Evolutionary conservation across 2,888 invertebrate species (phyloP).

Genomic region (Xestia rhomboidea): DNA sequence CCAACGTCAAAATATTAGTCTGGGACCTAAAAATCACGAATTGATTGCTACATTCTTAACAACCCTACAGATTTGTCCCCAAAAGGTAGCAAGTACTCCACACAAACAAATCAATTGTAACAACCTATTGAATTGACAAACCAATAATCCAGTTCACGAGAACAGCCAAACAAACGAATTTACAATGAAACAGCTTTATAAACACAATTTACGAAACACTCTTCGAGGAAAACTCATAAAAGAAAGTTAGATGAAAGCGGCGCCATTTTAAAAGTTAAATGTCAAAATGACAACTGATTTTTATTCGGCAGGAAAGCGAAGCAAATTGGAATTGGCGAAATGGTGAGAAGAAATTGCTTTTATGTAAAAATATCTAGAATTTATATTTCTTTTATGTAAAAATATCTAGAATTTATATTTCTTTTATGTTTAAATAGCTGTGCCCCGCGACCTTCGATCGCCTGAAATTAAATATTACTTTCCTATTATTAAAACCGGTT

Average conservation of each 20-base stretch:
- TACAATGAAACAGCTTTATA: slow-evolving; percentile 68
- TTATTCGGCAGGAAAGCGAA: slow-evolving; percentile 36
- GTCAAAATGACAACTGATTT: slow-evolving; percentile 59
- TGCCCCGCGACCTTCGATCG: background rate
- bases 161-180: slow-evolving; percentile 62
- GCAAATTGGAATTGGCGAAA: slow-evolving; percentile 37
- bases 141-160: slow-evolving; percentile 66
- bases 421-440: background rate
- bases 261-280: slow-evolving; percentile 71
- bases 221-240: slow-evolving; percentile 66
- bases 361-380: background rate
- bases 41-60: background rate
- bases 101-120: slow-evolving; percentile 62
- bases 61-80: slow-evolving; percentile 1
- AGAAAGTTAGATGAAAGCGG: slow-evolving; percentile 67
- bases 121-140: slow-evolving; percentile 62
- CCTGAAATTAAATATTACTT: no score
- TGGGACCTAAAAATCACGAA: background rate
- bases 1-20: background rate
- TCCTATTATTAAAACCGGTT: no score
- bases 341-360: background rate
- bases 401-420: background rate
- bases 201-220: slow-evolving; percentile 69
- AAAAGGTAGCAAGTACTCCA: slow-evolving; percentile 9
- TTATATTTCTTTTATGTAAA: background rate